Evolutionary conservation across 2,797 vertebrate species (phyloP), one percentile per base, ranked within the genome.

Genomic region (Chaenodraco wilsoni): DNA sequence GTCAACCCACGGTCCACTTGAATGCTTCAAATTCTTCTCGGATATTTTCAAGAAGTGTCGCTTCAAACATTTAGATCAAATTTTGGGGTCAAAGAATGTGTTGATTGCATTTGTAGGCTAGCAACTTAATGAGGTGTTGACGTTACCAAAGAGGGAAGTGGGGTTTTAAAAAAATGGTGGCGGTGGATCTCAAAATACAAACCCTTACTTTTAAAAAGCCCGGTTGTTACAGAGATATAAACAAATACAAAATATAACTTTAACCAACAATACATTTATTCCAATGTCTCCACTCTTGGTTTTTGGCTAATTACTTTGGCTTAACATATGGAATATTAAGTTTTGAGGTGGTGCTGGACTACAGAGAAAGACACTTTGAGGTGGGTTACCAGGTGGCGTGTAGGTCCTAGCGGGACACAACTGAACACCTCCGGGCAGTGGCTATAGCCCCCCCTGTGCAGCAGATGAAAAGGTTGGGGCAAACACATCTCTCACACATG

Each of bases 401-500:
- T 93, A 45, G 94, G 88, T 96, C 93, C 95, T 94, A 93, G 87
- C 89, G 92, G 92, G 92, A 96, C 94, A 94, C 95, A 95, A 88
- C 91, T 94, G 94, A 97, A 96, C 94, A 92, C 91, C 94, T 96
- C 94, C 96, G 92, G 95, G 91, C 95, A 96, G 93, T 95, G 95
- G 95, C 93, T 96, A 96, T 96, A 95, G 94, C 95, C 95, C 92
- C 65, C 90, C 92, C 95, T 95, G 95, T 95, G 94, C 88, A 96
- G 95, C 95, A 97, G 94, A 96, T 90, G 94, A 96, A 96, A 93
- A 96, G 93, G 95, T 95, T 94, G 92, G 94, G 95, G 96, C 95
- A 96, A 95, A 95, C 94, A 94, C 93, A 96, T 95, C 95, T 93
- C 93, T 92, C 92, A 92, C 90, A 96, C 95, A 93, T 90, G 81